Evolutionary conservation across 2,797 vertebrate genomes (phyloP).

Genomic region (Artibeus lituratus): DNA sequence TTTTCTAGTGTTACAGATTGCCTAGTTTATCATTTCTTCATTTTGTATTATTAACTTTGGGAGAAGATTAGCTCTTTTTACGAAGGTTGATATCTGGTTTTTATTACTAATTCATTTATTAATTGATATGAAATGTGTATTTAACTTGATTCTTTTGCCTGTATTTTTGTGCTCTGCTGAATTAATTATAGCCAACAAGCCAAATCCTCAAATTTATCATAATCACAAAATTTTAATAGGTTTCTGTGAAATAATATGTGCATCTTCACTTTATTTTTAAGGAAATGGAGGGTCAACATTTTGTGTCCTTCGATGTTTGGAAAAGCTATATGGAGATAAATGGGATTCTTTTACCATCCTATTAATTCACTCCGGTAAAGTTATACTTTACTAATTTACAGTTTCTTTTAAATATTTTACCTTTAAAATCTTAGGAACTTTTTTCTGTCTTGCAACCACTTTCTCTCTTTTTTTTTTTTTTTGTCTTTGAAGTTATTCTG

Average conservation of each 20-base stretch:
- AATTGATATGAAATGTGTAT: not conserved
- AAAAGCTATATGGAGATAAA: constrained; percentile 85
- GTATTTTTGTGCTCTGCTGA: not conserved
- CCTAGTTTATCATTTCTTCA: not conserved
- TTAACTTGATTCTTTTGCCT: not conserved
- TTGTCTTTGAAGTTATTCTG: constrained; percentile 15
- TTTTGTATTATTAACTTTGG: not conserved
- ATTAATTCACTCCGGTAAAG: constrained; percentile 94
- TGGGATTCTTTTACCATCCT: constrained; percentile 87
- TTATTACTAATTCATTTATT: not conserved
- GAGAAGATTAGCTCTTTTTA: not conserved
- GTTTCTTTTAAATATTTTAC: not conserved
- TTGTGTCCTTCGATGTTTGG: constrained; percentile 85
- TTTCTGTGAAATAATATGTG: constrained; percentile 13
- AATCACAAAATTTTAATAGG: not conserved
- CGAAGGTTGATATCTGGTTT: not conserved
- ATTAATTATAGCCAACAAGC: not conserved
- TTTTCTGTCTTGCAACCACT: not conserved
- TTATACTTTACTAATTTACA: constrained; percentile 14
- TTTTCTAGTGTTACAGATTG: not conserved
- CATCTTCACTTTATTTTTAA: constrained; percentile 72
- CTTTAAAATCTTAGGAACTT: not conserved
- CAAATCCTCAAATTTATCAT: not conserved
- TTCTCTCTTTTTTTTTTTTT: not conserved
- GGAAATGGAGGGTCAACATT: constrained; percentile 97